phyloP scores from a whole-genome alignment of 1,140 invertebrate genomes.

The Saxidomus purpurata region DNA sequence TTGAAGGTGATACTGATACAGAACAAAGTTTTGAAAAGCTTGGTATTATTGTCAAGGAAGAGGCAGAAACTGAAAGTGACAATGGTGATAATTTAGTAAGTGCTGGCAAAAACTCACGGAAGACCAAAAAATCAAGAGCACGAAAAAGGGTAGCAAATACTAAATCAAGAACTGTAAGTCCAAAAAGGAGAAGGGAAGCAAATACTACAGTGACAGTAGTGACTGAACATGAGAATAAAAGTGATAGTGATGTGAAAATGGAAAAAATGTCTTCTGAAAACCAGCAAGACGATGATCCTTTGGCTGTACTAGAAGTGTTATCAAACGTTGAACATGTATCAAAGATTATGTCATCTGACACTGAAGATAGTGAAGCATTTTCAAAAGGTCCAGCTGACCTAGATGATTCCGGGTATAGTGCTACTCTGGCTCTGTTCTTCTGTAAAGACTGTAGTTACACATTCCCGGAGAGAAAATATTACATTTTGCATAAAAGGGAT shows the following conservation, averaged over 20 bases:
- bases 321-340: background rate
- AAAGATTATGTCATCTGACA: background rate
- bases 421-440: background rate
- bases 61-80: background rate
- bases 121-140: background rate
- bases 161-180: background rate
- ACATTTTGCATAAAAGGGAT: background rate
- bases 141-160: background rate
- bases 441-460: constrained; percentile 4
- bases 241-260: background rate
- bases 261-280: background rate
- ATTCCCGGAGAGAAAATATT: constrained; percentile 16
- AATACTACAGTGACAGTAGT: too few species aligned
- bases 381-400: background rate
- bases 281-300: background rate
- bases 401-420: background rate
- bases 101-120: too few species aligned
- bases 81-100: background rate
- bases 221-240: background rate
- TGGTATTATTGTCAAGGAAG: background rate
- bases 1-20: background rate
- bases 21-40: background rate
- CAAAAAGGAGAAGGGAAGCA: background rate
- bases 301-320: background rate
- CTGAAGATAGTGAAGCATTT: background rate